These are phyloP conservation scores for Spongilla lacustris DNA, from an alignment of 37 sponge, comb jelly and placozoan genomes.

Conservation along the genomic window DNA sequence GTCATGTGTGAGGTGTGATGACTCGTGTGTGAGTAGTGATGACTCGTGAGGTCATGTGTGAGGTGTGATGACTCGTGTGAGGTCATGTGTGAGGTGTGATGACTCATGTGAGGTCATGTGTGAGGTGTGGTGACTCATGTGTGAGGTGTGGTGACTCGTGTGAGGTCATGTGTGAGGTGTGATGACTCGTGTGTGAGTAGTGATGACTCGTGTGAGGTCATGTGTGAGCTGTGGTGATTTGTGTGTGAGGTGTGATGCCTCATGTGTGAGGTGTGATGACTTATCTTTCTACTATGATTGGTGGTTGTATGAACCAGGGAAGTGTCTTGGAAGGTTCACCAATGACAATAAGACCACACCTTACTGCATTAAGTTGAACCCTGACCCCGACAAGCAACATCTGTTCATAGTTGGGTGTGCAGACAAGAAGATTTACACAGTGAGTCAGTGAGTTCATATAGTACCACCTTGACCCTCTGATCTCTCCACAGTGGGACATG, in stretches of 20 bases:
- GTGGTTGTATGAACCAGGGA: conserved; percentile 63
- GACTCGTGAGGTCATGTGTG: no score
- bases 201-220: no score
- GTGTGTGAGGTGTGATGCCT: neutral
- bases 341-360: conserved; percentile 82
- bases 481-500: conserved; percentile 79
- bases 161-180: no score
- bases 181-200: no score
- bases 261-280: neutral
- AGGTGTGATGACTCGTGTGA: no score
- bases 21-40: no score
- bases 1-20: no score
- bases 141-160: no score
- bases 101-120: no score
- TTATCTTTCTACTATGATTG: neutral
- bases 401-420: conserved; percentile 90
- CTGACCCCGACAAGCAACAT: conserved; percentile 93
- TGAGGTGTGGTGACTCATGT: neutral
- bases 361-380: conserved; percentile 96
- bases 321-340: conserved; percentile 78
- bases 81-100: no score
- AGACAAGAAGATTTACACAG: conserved; percentile 96
- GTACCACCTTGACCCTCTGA: neutral
- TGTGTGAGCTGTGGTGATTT: no score
- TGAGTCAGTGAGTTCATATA: conserved; percentile 23